Base-by-base conservation (phyloP, 1,140 invertebrate genomes). In the Centruroides sculpturatus region DNA sequence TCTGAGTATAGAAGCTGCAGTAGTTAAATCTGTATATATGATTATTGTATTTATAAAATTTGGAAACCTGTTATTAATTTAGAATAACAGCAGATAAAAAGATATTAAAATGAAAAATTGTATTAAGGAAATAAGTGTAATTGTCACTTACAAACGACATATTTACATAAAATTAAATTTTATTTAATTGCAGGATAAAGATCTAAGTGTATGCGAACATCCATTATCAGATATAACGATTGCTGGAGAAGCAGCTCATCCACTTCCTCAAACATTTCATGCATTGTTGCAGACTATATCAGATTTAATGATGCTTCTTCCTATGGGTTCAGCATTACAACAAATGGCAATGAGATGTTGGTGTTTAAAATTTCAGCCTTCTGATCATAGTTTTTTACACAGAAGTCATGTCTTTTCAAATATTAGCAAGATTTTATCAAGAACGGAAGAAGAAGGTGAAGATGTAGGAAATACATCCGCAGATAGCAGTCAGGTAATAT, bases 261-360 rank as follows among this genome's bases (percentile, higher is more conserved):
- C 86, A 4, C 75, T 95, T 3, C 85, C 87, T 0, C 80, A 83
- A 2, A 83, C 87, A 0, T 89, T 98, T 72, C 92, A 98, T 71
- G 79, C 82, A 3, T 80, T 96, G 49, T 76, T 98, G 35, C 90
- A 94, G 73, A 92, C 90, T 0, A 86, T 97, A 56, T 86, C 91
- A 9, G 89, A 95, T 71, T 78, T 96, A 11, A 95, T 95, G 80
- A 84, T 92, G n/a, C 77, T 89, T 41, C 76, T 95, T 59, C 89
- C 90, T 0, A 81, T 86, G 56, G 87, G 90, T 1, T 92, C 89
- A 12, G 81, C 91, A 2, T 75, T 93, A 4, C 86, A 92, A 69
- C 85, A 92, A 73, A 92, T 93, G 75, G 92, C 92, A 4, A 86
- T 98, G 11, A 80, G 89, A 65, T 96, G 92, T 74, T 97, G 91